phyloP scores from a whole-genome alignment of 2,113 vertebrate genomes.

The Microcebus jonahi region DNA sequence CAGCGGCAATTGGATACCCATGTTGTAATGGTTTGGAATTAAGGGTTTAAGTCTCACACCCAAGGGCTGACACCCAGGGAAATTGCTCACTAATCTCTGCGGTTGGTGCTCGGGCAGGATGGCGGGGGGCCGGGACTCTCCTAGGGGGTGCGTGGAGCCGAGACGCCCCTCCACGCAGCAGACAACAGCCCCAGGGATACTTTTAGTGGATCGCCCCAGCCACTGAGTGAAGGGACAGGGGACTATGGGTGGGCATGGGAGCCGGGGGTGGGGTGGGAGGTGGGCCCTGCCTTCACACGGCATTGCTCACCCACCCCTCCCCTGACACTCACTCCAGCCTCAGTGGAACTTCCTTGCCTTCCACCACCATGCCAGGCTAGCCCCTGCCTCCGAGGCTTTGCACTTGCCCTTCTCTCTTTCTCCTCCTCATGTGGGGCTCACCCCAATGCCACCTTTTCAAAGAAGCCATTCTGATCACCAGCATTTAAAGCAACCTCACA shows the following conservation, averaged over 20 bases:
- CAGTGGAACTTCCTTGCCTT: background rate
- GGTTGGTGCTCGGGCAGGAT: background rate
- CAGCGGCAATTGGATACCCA: slow-evolving; percentile 27
- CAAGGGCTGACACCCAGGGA: slow-evolving; percentile 7
- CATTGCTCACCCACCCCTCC: background rate
- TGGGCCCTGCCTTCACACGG: background rate
- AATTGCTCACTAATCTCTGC: slow-evolving; percentile 20
- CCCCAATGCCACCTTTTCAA: background rate
- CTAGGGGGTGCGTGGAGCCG: background rate
- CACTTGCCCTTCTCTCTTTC: background rate
- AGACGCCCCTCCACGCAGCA: background rate
- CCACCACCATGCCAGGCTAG: background rate
- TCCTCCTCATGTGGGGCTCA: rapidly evolving
- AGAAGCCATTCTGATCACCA: background rate
- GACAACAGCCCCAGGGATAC: background rate
- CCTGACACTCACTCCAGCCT: background rate
- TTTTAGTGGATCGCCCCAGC: background rate
- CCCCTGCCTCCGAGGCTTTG: background rate
- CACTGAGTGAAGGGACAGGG: background rate
- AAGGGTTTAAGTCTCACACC: slow-evolving; percentile 32
- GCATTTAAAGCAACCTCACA: background rate
- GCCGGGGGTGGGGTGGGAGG: background rate
- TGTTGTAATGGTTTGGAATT: slow-evolving; percentile 58
- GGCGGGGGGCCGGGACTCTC: background rate
- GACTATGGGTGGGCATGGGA: background rate